Evolutionary conservation across 2,113 vertebrate genomes (phyloP), one percentile per base, ranked within the genome.

Genomic region (Calyptommatus sinebrachiatus): DNA sequence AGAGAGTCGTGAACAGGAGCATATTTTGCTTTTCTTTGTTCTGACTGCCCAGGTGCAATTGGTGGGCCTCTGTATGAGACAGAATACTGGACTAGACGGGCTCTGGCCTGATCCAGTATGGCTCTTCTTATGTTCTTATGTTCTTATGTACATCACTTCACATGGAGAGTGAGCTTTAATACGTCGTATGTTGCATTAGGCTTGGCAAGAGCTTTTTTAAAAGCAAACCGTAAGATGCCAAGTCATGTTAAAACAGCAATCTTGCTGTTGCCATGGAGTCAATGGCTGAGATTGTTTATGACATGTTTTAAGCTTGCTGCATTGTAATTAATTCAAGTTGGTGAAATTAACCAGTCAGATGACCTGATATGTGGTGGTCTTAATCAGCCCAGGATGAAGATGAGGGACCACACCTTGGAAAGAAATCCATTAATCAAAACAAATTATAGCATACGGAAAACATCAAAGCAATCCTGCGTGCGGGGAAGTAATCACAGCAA

Each of bases 401-500:
- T 73, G 82, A 85, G 79, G 69, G 83, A 91, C 82, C 87, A 80
- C 35, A 84, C 80, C 87, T 86, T 92, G 88, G 73, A 90, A 88
- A 63, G n/a, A 92, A 91, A 92, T 85, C 85, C 81, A 90, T 92
- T 89, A 89, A 93, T 93, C 90, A 90, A 89, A 91, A 87, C 89
- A 90, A 86, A 92, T 92, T 89, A 89, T 82, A 61, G 74, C 29
- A 79, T 77, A 82, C 60, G 73, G 60, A 87, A 88, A 89, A 85
- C 82, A 85, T 29, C 78, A 89, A 87, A 86, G 83, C 24, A 67
- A 66, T 81, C 81, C 79, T 85, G 76, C 90, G 81, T 63, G 79
- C n/a, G 18, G 82, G 87, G 87, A 87, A 89, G 84, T 70, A 71
- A 89, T 88, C 89, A 91, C 48, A 88, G 73, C n/a, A 77, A 84